A percentile compares a stretch with the other conserved stretches of the same genome.
phyloP scores from a whole-genome alignment of 2,113 vertebrate species.

The Heteronetta atricapilla region DNA sequence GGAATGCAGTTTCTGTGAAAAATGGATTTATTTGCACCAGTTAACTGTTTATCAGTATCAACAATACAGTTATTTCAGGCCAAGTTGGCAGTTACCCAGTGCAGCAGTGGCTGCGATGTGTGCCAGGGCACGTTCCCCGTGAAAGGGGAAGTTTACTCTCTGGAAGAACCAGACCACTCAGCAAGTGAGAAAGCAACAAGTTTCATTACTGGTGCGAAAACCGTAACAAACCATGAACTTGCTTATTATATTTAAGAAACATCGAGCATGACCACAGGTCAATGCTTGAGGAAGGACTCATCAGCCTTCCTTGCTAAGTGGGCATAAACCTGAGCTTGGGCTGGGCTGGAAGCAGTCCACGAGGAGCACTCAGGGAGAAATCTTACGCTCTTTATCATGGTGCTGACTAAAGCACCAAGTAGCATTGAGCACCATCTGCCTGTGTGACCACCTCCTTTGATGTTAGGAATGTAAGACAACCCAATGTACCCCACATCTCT shows the following conservation, averaged over 20 bases:
- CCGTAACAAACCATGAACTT: neutral
- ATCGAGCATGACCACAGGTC: accelerated
- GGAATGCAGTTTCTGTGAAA: neutral
- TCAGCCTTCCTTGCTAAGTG: neutral
- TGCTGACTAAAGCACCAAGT: neutral
- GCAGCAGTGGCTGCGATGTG: neutral
- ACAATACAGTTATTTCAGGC: neutral
- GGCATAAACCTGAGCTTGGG: neutral
- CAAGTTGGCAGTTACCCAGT: neutral
- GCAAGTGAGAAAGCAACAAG: neutral
- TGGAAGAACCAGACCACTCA: neutral
- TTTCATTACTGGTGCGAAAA: neutral
- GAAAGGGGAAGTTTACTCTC: neutral
- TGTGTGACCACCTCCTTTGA: neutral
- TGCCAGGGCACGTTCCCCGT: neutral
- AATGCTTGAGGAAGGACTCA: neutral
- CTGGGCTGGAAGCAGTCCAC: neutral
- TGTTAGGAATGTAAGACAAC: neutral
- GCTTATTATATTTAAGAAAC: neutral
- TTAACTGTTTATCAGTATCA: neutral
- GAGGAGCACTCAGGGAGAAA: neutral
- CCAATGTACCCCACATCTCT: neutral
- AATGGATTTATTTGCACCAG: neutral
- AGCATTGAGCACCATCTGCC: neutral
- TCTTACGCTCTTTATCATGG: neutral